These are phyloP conservation scores for Drosophila lini DNA, from an alignment of 1,140 invertebrate species.

Conservation along the genomic window DNA sequence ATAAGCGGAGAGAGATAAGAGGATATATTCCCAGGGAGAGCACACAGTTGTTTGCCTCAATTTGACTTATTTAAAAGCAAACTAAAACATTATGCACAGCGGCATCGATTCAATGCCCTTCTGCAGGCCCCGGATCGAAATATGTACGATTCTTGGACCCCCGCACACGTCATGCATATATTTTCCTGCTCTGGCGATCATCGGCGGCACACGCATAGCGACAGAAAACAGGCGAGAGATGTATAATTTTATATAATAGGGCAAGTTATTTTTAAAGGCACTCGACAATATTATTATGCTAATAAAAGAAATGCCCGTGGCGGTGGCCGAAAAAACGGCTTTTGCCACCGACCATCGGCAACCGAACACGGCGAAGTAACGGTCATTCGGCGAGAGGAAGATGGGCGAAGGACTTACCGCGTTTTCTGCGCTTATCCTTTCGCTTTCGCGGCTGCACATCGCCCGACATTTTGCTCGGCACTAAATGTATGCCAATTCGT, in stretches of 20 bases:
- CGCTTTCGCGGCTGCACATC: conserved; percentile 89
- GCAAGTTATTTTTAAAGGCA: conserved; percentile 83
- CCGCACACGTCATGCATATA: conserved; percentile 45
- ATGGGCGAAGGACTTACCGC: conserved; percentile 85
- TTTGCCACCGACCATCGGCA: conserved; percentile 3
- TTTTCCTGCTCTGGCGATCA: conserved; percentile 35
- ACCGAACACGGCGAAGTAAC: conserved; percentile 22
- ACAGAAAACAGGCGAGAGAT: conserved; percentile 69
- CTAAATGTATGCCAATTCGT: conserved; percentile 44
- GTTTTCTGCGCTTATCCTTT: conserved; percentile 89
- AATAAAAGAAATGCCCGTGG: conserved; percentile 71
- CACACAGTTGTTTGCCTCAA: conserved; percentile 1
- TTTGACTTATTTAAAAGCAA: conserved; percentile 1
- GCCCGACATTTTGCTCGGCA: conserved; percentile 86
- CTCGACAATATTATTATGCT: conserved; percentile 80
- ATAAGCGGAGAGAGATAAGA: conserved; percentile 18
- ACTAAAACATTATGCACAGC: conserved; percentile 6
- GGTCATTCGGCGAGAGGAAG: neutral
- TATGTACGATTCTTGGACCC: conserved; percentile 34
- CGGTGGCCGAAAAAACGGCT: conserved; percentile 15
- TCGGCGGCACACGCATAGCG: conserved; percentile 73
- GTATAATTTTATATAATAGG: conserved; percentile 84
- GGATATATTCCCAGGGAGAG: conserved; percentile 28
- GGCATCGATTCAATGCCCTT: conserved; percentile 25
- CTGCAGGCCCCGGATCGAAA: conserved; percentile 30